Base-by-base conservation (phyloP, 2,113 vertebrate genomes). In the Phrynosoma platyrhinos region DNA sequence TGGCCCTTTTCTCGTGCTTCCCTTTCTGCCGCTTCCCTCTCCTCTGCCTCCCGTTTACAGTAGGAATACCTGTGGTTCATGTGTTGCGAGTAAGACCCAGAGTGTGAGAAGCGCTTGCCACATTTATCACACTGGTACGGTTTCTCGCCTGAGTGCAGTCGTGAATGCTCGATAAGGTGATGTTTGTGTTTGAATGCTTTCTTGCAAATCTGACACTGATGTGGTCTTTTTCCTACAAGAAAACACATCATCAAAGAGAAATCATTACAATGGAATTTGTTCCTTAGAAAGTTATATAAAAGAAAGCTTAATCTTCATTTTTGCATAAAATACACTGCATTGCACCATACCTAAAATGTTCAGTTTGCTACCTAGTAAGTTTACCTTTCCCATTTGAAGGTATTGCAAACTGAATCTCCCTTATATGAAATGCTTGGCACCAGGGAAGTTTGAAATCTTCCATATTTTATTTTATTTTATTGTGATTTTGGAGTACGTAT, bases 51-150 rank as follows among this genome's bases (percentile, higher is more conserved):
- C 91, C 99, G 96, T 96, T 99, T 99, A 98, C 99, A 99, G 98
- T 99, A 99, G 91, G 99, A 99, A 96, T 99, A 99, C 94, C 99
- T 98, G 97, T 99, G 99, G 96, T 99, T 99, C 99, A 99, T 99
- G 98, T 99, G 99, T 97, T 99, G 99, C 6, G 99, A 99, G 96
- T 99, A 99, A 53, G 99, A 99, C 93, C 99, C 99, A 52, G 99
- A 99, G 96, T 99, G 99, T 1, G 99, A 99, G 97, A 99, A 99
- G 93, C 99, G 97, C 94, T 99, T 99, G 92, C 99, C 99, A 55
- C 99, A 99, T 95, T 99, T 99, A 95, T 99, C 99, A 68, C 99
- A 99, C 98, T 99, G 99, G 93, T 99, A 99, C 47, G 99, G 99
- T 93, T 99, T 99, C 96, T 99, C 99, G 82, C 99, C 99, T 9